Conservation (phyloP, 2,113 vertebrate species). For the Siniperca chuatsi region DNA sequence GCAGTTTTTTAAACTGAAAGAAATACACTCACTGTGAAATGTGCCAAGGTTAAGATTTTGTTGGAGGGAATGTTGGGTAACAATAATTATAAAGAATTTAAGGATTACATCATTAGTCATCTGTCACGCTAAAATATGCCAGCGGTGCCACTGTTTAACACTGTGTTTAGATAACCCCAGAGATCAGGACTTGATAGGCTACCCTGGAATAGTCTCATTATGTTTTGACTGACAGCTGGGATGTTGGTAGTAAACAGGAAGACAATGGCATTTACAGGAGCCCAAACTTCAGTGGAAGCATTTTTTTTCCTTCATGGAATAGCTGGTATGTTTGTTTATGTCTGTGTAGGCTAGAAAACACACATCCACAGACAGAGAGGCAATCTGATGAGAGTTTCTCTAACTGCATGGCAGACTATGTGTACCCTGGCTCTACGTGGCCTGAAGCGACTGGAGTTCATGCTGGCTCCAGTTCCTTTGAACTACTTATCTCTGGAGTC, state of each 20-base stretch:
- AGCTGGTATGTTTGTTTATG: constrained; percentile 21
- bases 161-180: not conserved
- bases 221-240: not conserved
- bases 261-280: constrained; percentile 1
- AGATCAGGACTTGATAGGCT: not conserved
- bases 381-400: constrained; percentile 9
- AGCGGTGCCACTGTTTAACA: not conserved
- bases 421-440: not conserved
- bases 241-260: constrained; percentile 14
- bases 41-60: not conserved
- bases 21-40: not conserved
- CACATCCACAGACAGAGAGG: not conserved
- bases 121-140: not conserved
- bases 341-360: not conserved
- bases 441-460: not conserved
- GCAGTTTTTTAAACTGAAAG: not conserved
- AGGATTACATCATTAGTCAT: not conserved
- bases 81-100: not conserved
- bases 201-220: not conserved
- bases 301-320: not conserved
- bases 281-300: not conserved
- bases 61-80: not conserved
- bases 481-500: constrained; percentile 15
- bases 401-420: not conserved
- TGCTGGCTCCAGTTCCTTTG: not conserved